Conservation (phyloP, 2,113 vertebrate species). For the Apistogramma diplotaenia region DNA sequence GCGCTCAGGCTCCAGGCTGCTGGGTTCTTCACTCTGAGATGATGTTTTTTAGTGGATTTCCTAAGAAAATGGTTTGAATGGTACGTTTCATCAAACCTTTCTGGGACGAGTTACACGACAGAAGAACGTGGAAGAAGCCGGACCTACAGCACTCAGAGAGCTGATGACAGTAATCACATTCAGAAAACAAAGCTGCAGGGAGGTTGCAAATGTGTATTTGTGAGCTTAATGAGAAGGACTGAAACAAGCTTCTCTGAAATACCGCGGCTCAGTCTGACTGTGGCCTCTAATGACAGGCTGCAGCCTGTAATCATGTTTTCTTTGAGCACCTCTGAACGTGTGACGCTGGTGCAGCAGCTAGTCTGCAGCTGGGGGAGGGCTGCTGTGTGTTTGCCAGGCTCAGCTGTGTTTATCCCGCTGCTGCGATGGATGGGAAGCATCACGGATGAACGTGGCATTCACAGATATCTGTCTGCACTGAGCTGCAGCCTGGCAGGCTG, state of each 20-base stretch:
- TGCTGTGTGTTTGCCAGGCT: neutral
- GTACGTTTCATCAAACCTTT: accelerated
- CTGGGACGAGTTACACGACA: too few relatives aligned
- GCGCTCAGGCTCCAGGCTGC: too few relatives aligned
- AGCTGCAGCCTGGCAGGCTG: neutral
- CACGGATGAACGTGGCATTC: neutral
- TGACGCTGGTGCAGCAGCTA: neutral
- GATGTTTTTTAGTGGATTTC: too few relatives aligned
- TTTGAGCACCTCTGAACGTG: neutral
- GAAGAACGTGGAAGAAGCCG: too few relatives aligned
- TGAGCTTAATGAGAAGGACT: neutral
- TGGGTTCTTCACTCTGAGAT: too few relatives aligned
- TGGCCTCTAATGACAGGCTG: neutral
- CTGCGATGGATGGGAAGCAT: neutral
- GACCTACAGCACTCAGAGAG: neutral
- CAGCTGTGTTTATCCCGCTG: neutral
- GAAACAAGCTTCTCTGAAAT: neutral
- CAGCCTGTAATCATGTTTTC: conserved; percentile 6
- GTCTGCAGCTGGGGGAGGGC: neutral
- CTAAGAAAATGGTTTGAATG: too few relatives aligned
- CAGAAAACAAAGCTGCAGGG: neutral
- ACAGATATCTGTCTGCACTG: neutral
- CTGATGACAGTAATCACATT: neutral
- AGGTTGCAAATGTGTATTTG: neutral
- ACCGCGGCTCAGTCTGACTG: neutral